Percentiles rank a stretch among this genome's conserved stretches.
Evolutionary conservation across 2,888 invertebrate genomes (phyloP).

Genomic region (Patella pellucida): DNA sequence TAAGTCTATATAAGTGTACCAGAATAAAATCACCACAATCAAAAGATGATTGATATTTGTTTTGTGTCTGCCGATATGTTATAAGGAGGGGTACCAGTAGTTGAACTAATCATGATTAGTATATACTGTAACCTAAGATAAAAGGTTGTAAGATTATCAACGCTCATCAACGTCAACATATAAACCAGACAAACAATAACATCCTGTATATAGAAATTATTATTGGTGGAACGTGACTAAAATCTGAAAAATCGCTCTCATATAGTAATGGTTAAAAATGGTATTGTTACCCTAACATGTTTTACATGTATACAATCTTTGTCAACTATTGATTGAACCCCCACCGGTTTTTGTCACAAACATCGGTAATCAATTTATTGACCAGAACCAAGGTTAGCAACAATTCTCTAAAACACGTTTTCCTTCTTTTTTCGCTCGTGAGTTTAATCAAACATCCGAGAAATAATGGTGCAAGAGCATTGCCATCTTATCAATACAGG

Average conservation of each 20-base stretch:
- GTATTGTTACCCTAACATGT: slow-evolving; percentile 9
- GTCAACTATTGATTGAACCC: slow-evolving; percentile 1
- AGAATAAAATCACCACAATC: no score
- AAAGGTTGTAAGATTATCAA: background rate
- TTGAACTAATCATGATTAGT: no score
- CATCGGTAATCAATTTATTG: slow-evolving; percentile 6
- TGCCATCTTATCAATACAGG: no score
- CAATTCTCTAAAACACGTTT: slow-evolving; percentile 1
- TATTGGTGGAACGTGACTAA: slow-evolving; percentile 3
- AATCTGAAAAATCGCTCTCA: background rate
- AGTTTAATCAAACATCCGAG: background rate
- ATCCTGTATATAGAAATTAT: background rate
- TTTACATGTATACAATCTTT: slow-evolving; percentile 11
- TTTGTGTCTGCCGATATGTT: no score
- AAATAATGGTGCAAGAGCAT: no score
- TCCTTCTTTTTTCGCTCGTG: background rate
- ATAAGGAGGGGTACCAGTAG: no score
- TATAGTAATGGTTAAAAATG: background rate
- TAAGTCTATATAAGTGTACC: no score
- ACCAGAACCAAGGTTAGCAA: background rate
- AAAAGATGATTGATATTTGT: no score
- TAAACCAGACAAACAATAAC: background rate
- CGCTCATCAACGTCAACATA: background rate
- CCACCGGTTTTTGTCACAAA: background rate
- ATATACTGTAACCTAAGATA: no score